phyloP scores from a whole-genome alignment of 1,140 invertebrate species.

The Physella acuta region DNA sequence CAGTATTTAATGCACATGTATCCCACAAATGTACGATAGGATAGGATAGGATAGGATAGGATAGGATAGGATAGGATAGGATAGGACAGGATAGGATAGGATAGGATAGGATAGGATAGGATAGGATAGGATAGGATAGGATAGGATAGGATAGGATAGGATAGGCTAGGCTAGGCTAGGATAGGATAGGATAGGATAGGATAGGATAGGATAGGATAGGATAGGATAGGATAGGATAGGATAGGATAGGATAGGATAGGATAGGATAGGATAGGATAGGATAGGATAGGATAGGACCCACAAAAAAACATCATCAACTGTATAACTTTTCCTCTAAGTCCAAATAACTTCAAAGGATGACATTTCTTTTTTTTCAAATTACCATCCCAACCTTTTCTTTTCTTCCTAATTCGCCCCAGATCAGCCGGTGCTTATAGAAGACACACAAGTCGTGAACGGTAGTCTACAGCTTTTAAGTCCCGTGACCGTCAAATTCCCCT shows the following conservation, averaged over 20 bases:
- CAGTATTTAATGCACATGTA: no score
- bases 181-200: conserved; percentile 5
- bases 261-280: conserved; percentile 17
- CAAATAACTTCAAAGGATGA: no score
- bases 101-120: conserved; percentile 17
- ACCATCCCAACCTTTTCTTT: no score
- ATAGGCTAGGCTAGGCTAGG: conserved; percentile 16
- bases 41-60: conserved; percentile 18
- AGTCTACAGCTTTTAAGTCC: no score
- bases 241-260: conserved; percentile 20
- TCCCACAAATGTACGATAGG: no score
- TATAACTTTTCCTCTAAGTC: no score
- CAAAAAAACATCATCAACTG: no score
- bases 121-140: conserved; percentile 16
- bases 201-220: conserved; percentile 17
- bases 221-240: conserved; percentile 12
- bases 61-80: conserved; percentile 11
- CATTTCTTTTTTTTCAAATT: no score
- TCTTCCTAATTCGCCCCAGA: no score
- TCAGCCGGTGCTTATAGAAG: no score
- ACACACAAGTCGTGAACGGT: no score
- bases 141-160: conserved; percentile 19
- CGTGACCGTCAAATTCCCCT: no score
- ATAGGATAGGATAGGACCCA: conserved; percentile 15
- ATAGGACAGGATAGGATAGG: conserved; percentile 14